Percentiles rank a stretch among this genome's conserved stretches.
phyloP scores from a whole-genome alignment of 2,888 invertebrate species.

The Abscondita cerata region DNA sequence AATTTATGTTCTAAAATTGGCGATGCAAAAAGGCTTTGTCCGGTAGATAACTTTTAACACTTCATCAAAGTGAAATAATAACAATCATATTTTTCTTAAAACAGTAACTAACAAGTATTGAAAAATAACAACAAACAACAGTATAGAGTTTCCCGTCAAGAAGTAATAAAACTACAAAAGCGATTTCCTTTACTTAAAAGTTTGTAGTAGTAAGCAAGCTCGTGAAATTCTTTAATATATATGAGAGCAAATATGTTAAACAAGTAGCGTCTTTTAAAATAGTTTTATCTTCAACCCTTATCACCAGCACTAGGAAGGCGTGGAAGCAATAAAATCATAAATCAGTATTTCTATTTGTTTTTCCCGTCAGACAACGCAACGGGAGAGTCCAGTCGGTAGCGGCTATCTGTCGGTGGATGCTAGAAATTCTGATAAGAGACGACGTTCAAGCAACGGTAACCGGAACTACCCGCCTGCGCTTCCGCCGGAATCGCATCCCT shows the following conservation, averaged over 20 bases:
- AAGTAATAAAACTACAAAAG: too few species aligned
- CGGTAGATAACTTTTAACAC: too few species aligned
- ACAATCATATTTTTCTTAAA: too few species aligned
- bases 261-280: conserved; percentile 41
- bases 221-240: too few species aligned
- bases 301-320: conserved; percentile 42
- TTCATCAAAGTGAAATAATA: too few species aligned
- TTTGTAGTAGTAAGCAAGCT: too few species aligned
- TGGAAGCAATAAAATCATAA: conserved; percentile 48
- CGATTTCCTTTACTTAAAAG: too few species aligned
- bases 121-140: too few species aligned
- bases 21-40: too few species aligned
- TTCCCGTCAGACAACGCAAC: conserved; percentile 34
- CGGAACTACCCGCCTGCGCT: conserved; percentile 50
- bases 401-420: conserved; percentile 50
- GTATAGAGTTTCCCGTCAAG: too few species aligned
- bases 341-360: conserved; percentile 49
- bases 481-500: conserved; percentile 45
- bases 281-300: conserved; percentile 44
- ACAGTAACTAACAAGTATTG: too few species aligned
- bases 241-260: conserved; percentile 15
- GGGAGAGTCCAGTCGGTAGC: conserved; percentile 41
- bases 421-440: conserved; percentile 46
- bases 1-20: too few species aligned
- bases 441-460: conserved; percentile 47